Percentiles rank a stretch among this genome's conserved stretches.
phyloP scores from a whole-genome alignment of 2,113 vertebrate species.

The Chascanopsetta lugubris region DNA sequence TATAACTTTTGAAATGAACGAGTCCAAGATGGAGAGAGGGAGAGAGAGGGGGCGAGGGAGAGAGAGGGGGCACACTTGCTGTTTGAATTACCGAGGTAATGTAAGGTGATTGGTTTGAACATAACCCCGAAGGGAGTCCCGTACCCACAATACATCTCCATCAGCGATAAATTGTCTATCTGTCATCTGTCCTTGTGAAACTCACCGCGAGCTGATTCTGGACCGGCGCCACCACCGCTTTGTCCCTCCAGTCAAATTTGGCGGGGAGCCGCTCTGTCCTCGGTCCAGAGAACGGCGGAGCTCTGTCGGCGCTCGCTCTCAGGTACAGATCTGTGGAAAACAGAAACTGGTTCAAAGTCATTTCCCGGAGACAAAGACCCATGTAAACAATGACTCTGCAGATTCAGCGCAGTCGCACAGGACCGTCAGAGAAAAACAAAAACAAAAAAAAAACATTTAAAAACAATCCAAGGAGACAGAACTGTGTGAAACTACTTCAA shows the following conservation, averaged over 20 bases:
- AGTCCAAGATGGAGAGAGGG: no score
- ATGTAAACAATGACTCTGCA: slow-evolving; percentile 10
- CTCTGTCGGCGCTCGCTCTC: slow-evolving; percentile 73
- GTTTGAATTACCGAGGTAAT: no score
- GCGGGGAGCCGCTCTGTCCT: slow-evolving; percentile 74
- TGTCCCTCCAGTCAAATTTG: slow-evolving; percentile 92
- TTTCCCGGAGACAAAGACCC: neutral
- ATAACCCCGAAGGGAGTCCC: neutral
- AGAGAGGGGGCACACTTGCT: no score
- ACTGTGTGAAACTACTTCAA: neutral
- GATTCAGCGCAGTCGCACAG: neutral
- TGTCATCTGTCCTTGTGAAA: slow-evolving; percentile 10
- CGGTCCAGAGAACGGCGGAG: slow-evolving; percentile 73
- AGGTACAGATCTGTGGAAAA: slow-evolving; percentile 85
- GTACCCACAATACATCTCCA: neutral
- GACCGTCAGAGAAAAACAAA: neutral
- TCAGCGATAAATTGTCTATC: neutral
- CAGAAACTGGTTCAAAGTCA: slow-evolving; percentile 23
- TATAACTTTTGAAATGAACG: no score
- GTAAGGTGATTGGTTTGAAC: neutral
- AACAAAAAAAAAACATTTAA: no score
- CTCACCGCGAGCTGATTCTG: slow-evolving; percentile 88
- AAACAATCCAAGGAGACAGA: neutral
- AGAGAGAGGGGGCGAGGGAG: no score
- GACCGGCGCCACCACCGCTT: slow-evolving; percentile 85